These are phyloP conservation scores for Pleuronectes platessa DNA, from an alignment of 2,113 vertebrate species.

Conservation along the genomic window DNA sequence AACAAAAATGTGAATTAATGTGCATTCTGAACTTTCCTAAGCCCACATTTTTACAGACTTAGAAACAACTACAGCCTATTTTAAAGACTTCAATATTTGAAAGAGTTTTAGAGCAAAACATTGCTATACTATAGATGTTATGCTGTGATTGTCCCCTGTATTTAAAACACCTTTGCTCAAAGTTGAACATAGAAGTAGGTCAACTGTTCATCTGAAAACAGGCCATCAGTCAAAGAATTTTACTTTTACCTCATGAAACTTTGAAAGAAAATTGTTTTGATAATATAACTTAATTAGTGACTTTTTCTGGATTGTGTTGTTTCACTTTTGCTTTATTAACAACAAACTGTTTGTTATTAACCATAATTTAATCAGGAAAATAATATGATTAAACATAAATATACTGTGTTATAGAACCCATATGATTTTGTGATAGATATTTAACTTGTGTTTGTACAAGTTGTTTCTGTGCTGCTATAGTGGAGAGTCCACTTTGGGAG, in stretches of 20 bases:
- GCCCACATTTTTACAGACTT: neutral
- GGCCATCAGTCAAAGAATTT: neutral
- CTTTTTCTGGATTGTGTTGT: neutral
- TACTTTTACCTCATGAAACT: neutral
- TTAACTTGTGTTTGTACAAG: neutral
- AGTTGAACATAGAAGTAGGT: neutral
- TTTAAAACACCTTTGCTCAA: too few species aligned
- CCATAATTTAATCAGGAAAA: neutral
- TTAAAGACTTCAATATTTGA: neutral
- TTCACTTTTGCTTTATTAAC: neutral
- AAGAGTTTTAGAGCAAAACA: neutral
- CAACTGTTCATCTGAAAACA: too few species aligned
- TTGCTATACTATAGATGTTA: neutral
- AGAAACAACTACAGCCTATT: neutral
- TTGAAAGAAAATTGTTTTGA: neutral
- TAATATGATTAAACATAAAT: neutral
- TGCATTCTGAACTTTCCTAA: neutral
- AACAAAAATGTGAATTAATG: neutral
- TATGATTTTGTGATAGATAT: neutral
- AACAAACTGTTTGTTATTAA: too few species aligned
- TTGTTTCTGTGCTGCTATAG: neutral
- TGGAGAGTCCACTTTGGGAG: neutral
- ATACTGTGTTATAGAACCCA: neutral
- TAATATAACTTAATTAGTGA: neutral
- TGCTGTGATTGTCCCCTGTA: neutral